A percentile compares a stretch with the other conserved stretches of the same genome.
Evolutionary conservation across 2,113 vertebrate species (phyloP).

Genomic region (Anarrhichthys ocellatus): DNA sequence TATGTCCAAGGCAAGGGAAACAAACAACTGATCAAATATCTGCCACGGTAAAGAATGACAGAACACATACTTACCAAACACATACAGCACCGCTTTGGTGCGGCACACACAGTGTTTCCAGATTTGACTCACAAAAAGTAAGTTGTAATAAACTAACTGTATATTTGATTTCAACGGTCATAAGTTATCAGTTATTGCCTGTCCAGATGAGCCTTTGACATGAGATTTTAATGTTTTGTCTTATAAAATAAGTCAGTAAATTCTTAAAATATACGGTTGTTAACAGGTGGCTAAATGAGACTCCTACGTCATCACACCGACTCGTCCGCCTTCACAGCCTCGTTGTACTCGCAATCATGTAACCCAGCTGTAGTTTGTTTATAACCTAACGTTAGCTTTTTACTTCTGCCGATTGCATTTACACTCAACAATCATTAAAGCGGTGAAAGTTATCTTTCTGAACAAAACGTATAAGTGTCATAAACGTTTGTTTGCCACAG

Average conservation of each 20-base stretch:
- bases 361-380: not conserved
- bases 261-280: not conserved
- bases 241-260: not conserved
- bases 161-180: not conserved
- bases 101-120: not conserved
- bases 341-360: too few species aligned
- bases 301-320: not conserved
- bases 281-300: not conserved
- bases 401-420: not conserved
- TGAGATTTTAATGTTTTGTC: not conserved
- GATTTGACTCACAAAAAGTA: not conserved
- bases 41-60: slow-evolving; percentile 36
- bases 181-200: not conserved
- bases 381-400: not conserved
- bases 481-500: not conserved
- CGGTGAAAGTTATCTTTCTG: not conserved
- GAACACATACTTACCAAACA: slow-evolving; percentile 33
- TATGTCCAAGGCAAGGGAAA: slow-evolving; percentile 66
- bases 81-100: not conserved
- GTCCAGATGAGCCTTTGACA: not conserved
- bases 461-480: not conserved
- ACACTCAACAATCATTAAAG: not conserved
- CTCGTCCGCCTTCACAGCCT: too few species aligned
- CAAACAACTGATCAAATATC: slow-evolving; percentile 76
- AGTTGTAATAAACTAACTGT: not conserved